Base-by-base conservation (phyloP, 1,140 invertebrate species). In the Drosophila pandora region DNA sequence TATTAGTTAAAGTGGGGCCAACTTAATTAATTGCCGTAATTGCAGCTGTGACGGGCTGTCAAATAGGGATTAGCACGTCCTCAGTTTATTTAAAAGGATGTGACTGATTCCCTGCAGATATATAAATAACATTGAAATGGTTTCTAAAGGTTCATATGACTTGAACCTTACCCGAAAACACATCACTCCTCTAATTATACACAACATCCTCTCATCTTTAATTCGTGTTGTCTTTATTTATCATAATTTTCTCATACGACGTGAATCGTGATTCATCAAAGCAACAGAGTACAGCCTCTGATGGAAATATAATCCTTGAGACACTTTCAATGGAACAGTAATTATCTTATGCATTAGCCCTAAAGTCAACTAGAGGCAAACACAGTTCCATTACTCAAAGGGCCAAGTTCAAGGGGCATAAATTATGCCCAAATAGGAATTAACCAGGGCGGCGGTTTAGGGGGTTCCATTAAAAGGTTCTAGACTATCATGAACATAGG, bases 21-120 rank as follows among this genome's bases (percentile, higher is more conserved):
- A 70, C 64, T 56, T 76, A 85, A 87, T 85, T 82, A 85, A 82
- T 85, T 85, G 82, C 73, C 77, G 81, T 81, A 85, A 71, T 81
- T 82, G 69, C 55, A 45, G 37, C 45, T 65, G 47, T 50, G 78
- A 47, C 37, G 47, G 47, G 57, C 60, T 67, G 60, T 64, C 64
- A 80, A 80, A 54, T 39, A 32, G 10, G 50, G 48, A 55, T 76
- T 80, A 53, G 56, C 79, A 78, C 54, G 68, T 77, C 53, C 34
- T 6, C n/a, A 34, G 47, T 49, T 61, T 48, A 21, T 43, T 7
- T 43, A 43, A 21, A 43, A 7, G 13, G 41, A 2, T 3, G 3
- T 37, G 34, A n/a, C 34, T 37, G 12, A 37, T 57, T 17, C 17
- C 9, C 2, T 3, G 5, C 6, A n/a, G 8, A 23, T 10, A 17